These are phyloP conservation scores for Micropterix aruncella DNA, from an alignment of 2,888 invertebrate species.

Conservation along the genomic window DNA sequence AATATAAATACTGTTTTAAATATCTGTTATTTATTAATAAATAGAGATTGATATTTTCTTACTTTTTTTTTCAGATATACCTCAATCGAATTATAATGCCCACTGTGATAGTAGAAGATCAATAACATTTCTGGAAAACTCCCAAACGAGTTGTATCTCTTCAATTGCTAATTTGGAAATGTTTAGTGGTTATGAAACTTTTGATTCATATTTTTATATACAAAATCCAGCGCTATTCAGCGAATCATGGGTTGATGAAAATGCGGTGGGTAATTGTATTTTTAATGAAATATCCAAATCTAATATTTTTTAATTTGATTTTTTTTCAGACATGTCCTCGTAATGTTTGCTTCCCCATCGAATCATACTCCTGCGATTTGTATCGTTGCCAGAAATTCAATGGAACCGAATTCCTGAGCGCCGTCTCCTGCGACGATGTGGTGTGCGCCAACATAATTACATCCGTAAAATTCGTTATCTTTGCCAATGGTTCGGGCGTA, in stretches of 20 bases:
- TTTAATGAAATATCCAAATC: no score
- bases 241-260: not conserved
- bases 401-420: not conserved
- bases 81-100: not conserved
- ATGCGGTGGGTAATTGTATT: not conserved
- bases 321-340: slow-evolving; percentile 20
- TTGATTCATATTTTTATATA: slow-evolving; percentile 10
- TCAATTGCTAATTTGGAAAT: slow-evolving; percentile 22
- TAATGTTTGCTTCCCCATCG: slow-evolving; percentile 19
- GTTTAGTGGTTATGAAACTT: slow-evolving; percentile 21
- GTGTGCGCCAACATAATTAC: not conserved
- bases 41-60: no score
- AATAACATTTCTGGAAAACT: not conserved
- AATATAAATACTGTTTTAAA: no score
- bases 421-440: not conserved
- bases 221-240: not conserved
- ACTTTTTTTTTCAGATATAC: not conserved
- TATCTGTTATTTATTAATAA: no score
- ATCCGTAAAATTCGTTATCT: not conserved
- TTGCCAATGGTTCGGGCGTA: not conserved
- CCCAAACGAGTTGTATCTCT: not conserved
- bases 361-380: slow-evolving; percentile 17
- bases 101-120: not conserved
- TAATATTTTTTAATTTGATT: no score
- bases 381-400: not conserved